These are phyloP conservation scores for Eriosoma lanigerum DNA, from an alignment of 1,140 invertebrate genomes.

Conservation along the genomic window DNA sequence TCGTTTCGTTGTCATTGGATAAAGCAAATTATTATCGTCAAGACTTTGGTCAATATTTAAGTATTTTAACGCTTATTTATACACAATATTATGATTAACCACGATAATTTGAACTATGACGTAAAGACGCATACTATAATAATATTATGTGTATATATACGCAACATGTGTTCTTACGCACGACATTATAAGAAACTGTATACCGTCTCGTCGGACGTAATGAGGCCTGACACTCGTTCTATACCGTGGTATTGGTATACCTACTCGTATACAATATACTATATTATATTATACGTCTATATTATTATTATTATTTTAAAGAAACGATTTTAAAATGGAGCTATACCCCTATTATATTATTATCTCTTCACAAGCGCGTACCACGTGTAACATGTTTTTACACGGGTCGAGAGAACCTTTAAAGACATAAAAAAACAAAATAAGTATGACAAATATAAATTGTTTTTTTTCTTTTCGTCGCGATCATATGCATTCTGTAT, in stretches of 20 bases:
- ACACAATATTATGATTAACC: too few species aligned
- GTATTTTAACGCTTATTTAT: too few species aligned
- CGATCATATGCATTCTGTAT: not conserved
- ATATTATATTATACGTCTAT: not conserved
- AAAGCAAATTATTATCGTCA: too few species aligned
- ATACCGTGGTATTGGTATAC: not conserved
- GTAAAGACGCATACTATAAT: not conserved
- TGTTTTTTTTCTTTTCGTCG: not conserved
- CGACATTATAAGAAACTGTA: not conserved
- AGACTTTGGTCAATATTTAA: too few species aligned
- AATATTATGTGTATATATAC: not conserved
- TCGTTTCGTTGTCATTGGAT: too few species aligned
- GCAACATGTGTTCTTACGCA: not conserved
- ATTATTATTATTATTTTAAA: not conserved
- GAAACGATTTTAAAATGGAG: not conserved
- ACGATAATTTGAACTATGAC: too few species aligned
- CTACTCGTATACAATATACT: not conserved
- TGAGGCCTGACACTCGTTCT: slow-evolving; percentile 11
- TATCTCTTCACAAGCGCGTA: not conserved
- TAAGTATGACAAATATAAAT: too few species aligned
- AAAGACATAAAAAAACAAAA: too few species aligned
- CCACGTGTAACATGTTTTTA: not conserved
- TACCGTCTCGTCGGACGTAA: not conserved
- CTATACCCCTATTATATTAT: too few species aligned
- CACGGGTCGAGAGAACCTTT: not conserved